These are phyloP conservation scores for Chymomyza procnemis DNA, from an alignment of 2,888 invertebrate species.

Conservation along the genomic window DNA sequence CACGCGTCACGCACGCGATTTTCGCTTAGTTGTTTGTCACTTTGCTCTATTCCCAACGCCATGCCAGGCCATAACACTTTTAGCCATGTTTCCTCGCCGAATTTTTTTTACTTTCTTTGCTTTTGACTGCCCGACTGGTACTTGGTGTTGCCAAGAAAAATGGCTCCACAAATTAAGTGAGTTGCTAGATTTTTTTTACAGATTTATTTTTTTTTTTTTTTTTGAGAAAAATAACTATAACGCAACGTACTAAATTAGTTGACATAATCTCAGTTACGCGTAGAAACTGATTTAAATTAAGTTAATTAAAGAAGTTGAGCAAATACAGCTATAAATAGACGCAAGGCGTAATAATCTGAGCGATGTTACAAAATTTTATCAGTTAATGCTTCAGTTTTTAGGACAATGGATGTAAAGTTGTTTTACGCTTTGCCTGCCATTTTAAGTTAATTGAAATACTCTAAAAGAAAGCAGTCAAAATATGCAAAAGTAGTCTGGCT, in stretches of 20 bases:
- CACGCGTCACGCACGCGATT: constrained; percentile 72
- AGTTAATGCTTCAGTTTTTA: too few species aligned
- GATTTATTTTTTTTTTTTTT: constrained; percentile 22
- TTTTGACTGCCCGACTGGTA: background rate
- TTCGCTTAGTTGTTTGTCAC: constrained; percentile 71
- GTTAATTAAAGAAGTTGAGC: background rate
- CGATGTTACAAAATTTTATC: too few species aligned
- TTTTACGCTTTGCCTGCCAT: too few species aligned
- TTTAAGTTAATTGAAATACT: too few species aligned
- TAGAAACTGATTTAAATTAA: background rate
- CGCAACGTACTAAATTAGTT: constrained; percentile 44
- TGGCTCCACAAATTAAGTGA: constrained; percentile 60
- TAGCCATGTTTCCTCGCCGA: background rate
- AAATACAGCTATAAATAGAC: too few species aligned
- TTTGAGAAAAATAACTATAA: constrained; percentile 27
- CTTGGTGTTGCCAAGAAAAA: constrained; percentile 55
- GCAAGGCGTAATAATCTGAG: too few species aligned
- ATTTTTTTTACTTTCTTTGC: too few species aligned
- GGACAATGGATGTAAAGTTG: too few species aligned
- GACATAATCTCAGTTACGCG: background rate
- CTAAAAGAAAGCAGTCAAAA: too few species aligned
- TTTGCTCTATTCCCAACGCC: constrained; percentile 27
- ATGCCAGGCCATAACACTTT: background rate
- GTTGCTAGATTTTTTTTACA: constrained; percentile 36
- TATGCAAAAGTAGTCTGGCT: too few species aligned